Percentiles rank a stretch among this genome's conserved stretches.
phyloP scores from a whole-genome alignment of 1,140 invertebrate species.

The Physella acuta region DNA sequence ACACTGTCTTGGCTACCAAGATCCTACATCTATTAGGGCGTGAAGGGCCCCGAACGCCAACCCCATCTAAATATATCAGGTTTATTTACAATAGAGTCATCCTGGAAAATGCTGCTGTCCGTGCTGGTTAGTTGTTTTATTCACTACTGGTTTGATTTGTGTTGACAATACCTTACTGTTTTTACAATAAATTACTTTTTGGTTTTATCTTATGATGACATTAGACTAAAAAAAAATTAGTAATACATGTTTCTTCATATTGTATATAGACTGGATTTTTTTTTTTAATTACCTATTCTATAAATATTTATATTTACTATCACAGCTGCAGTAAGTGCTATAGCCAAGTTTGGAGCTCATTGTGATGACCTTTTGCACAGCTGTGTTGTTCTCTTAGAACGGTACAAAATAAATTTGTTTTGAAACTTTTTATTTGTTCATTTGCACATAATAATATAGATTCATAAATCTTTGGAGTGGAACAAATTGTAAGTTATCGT shows the following conservation, averaged over 20 bases:
- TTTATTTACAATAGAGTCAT: slow-evolving; percentile 99
- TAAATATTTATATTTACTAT: too few relatives aligned
- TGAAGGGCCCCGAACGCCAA: slow-evolving; percentile 92
- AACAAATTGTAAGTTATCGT: too few relatives aligned
- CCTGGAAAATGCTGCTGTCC: slow-evolving; percentile 89
- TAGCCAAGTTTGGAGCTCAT: slow-evolving; percentile 95
- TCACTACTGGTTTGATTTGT: too few relatives aligned
- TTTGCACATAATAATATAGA: neutral
- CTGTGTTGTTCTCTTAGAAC: slow-evolving; percentile 71
- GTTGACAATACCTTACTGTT: too few relatives aligned
- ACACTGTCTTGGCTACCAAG: slow-evolving; percentile 91
- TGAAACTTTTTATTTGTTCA: slow-evolving; percentile 8
- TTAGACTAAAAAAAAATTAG: too few relatives aligned
- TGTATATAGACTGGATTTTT: too few relatives aligned
- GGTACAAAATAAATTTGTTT: slow-evolving; percentile 35
- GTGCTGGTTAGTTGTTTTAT: slow-evolving; percentile 69
- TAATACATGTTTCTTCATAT: too few relatives aligned
- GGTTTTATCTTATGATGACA: too few relatives aligned
- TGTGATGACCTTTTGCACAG: slow-evolving; percentile 89
- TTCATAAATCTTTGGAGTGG: too few relatives aligned
- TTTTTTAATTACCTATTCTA: too few relatives aligned
- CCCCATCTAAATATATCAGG: slow-evolving; percentile 93
- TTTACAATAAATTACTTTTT: too few relatives aligned
- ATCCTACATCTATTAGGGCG: slow-evolving; percentile 96
- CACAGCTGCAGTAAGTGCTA: slow-evolving; percentile 90